A percentile compares a stretch with the other conserved stretches of the same genome.
Evolutionary conservation across 2,888 invertebrate species (phyloP).

Genomic region (Rhagonycha lutea): DNA sequence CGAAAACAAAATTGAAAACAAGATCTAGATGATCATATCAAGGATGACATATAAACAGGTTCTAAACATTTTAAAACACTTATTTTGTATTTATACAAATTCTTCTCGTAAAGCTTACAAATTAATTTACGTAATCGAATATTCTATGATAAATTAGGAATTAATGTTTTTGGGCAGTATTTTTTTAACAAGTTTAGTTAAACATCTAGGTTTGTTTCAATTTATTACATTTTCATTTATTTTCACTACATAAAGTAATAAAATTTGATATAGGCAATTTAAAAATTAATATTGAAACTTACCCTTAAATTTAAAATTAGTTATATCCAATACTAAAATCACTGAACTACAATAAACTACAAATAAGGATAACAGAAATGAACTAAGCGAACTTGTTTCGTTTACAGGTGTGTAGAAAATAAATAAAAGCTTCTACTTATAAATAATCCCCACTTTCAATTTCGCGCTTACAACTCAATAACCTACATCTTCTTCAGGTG

Average conservation of each 20-base stretch:
- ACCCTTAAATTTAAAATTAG: background rate
- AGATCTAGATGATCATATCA: no score
- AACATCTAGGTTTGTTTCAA: no score
- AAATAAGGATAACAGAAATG: background rate
- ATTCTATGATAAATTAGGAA: background rate
- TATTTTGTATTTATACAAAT: background rate
- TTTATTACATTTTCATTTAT: no score
- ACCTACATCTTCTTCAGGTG: background rate
- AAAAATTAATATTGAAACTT: no score
- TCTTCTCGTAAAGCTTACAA: no score
- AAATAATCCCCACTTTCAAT: background rate
- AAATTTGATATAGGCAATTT: no score
- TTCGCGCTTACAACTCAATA: background rate
- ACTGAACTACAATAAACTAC: background rate
- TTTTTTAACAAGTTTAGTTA: background rate
- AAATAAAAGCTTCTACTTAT: background rate
- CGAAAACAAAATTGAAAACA: no score
- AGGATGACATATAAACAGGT: background rate
- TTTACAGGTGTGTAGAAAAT: background rate
- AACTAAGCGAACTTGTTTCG: background rate
- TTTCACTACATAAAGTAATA: no score
- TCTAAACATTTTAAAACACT: background rate
- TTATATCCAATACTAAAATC: background rate
- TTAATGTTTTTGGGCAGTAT: background rate
- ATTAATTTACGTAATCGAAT: background rate